A percentile compares a stretch with the other conserved stretches of the same genome.
Conservation (phyloP, 64 coral and sea anemone genomes). For the Montipora cactus region DNA sequence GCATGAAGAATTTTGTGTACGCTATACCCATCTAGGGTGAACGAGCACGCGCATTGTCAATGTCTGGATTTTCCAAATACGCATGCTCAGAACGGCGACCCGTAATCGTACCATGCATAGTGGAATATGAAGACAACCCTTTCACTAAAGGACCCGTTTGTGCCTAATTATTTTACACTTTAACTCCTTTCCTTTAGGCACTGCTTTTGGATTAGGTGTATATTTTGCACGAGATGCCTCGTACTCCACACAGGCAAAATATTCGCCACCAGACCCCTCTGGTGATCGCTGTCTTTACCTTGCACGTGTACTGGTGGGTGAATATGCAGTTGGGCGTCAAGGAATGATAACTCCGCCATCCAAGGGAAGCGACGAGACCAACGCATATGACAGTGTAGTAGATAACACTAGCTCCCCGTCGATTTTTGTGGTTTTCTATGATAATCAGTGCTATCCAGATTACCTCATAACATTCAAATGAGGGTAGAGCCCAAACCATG, state of each 20-base stretch:
- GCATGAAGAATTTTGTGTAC: no score
- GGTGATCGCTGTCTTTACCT: conserved; percentile 47
- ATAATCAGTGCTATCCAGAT: conserved; percentile 57
- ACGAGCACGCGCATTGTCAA: no score
- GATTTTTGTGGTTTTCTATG: conserved; percentile 69
- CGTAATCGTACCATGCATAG: no score
- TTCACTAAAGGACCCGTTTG: no score
- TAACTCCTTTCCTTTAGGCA: not conserved
- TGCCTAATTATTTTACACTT: no score
- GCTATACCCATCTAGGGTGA: no score
- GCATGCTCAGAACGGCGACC: no score
- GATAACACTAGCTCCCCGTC: conserved; percentile 22
- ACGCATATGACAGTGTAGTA: conserved; percentile 63
- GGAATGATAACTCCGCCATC: conserved; percentile 53
- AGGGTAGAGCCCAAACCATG: not conserved
- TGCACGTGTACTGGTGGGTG: conserved; percentile 56
- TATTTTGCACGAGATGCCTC: conserved; percentile 67
- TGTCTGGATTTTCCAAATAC: no score
- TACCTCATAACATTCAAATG: conserved; percentile 61
- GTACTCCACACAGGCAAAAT: conserved; percentile 11
- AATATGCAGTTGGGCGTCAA: conserved; percentile 16
- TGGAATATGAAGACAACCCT: no score
- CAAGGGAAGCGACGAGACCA: conserved; percentile 8
- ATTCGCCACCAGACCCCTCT: conserved; percentile 17
- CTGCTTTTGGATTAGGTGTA: conserved; percentile 44